Evolutionary conservation across 2,888 invertebrate species (phyloP), one percentile per base, ranked within the genome.

Genomic region (Hedychridium roseum): DNA sequence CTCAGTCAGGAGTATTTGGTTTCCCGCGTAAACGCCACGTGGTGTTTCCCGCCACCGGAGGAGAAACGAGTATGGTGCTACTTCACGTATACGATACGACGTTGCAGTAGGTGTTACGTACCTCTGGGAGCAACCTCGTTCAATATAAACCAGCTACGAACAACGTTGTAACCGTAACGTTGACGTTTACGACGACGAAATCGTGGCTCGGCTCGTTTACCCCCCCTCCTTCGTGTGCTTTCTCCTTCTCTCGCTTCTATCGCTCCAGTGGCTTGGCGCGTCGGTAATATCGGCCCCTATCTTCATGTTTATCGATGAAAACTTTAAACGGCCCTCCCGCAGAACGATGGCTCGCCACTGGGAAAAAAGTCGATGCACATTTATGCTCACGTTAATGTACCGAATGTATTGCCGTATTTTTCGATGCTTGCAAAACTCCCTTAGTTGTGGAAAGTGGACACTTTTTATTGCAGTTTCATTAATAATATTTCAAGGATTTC

Each of bases 121-220:
- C 77, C 76, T 78, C 73, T 68, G 78, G 78, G 78, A 79, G 76
- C 74, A 76, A 76, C 72, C 76, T 73, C 71, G 74, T 78, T 76
- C 76, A 74, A 77, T 78, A 78, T 79, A 78, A 78, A 76, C 74
- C 70, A 75, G 73, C 74, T 64, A 73, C 68, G 72, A 78, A 77
- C 74, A 77, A 76, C 77, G 71, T 75, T 75, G 78, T 78, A 78
- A 79, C 76, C 78, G 77, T 78, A 79, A 78, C 77, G 75, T 73
- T 78, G 78, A 79, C 78, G 78, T 78, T 79, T 79, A 79, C 78
- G 78, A 78, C 74, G 71, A 74, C 76, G 77, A 78, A 79, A 79
- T 79, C 78, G 78, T 75, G 70, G 78, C 76, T 76, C 62, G 68
- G 73, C 73, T 77, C 77, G 78, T 78, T 78, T 78, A 70, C 71